These are phyloP conservation scores for Tethya wilhelma DNA, from an alignment of 37 sponge, comb jelly and placozoan species.

Conservation along the genomic window DNA sequence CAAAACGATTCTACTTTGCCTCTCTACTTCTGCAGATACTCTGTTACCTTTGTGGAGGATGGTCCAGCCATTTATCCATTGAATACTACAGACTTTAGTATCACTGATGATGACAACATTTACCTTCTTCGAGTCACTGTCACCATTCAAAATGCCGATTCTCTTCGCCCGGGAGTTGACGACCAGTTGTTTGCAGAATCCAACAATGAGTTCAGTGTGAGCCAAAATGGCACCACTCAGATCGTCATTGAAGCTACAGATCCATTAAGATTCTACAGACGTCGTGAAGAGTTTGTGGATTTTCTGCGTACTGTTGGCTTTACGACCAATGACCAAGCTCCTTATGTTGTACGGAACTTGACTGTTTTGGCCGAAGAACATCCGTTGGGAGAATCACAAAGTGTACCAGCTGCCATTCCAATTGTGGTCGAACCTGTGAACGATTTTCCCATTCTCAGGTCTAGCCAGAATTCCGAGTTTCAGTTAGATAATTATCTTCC, in stretches of 20 bases:
- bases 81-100: constrained; percentile 21
- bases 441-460: constrained; percentile 40
- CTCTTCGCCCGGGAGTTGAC: not conserved
- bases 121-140: constrained; percentile 29
- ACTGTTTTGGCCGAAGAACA: constrained; percentile 31
- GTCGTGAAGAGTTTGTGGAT: constrained; percentile 18
- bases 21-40: constrained; percentile 10
- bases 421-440: constrained; percentile 31
- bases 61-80: not conserved
- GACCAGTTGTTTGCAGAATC: constrained; percentile 16
- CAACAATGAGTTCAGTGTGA: constrained; percentile 26
- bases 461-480: not conserved
- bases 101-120: constrained; percentile 60
- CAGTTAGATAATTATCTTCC: constrained; percentile 53
- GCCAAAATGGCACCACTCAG: constrained; percentile 24
- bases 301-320: constrained; percentile 30
- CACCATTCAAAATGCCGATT: not conserved
- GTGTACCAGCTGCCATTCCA: constrained; percentile 26
- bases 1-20: not conserved
- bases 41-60: constrained; percentile 40
- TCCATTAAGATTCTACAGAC: not conserved
- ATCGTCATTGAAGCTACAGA: constrained; percentile 32
- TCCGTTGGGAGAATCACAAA: constrained; percentile 30
- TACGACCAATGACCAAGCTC: constrained; percentile 41
- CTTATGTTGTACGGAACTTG: constrained; percentile 14